Percentiles rank a stretch among this genome's conserved stretches.
These are phyloP conservation scores for Etheostoma cragini DNA, from an alignment of 2,113 vertebrate genomes.

Conservation along the genomic window DNA sequence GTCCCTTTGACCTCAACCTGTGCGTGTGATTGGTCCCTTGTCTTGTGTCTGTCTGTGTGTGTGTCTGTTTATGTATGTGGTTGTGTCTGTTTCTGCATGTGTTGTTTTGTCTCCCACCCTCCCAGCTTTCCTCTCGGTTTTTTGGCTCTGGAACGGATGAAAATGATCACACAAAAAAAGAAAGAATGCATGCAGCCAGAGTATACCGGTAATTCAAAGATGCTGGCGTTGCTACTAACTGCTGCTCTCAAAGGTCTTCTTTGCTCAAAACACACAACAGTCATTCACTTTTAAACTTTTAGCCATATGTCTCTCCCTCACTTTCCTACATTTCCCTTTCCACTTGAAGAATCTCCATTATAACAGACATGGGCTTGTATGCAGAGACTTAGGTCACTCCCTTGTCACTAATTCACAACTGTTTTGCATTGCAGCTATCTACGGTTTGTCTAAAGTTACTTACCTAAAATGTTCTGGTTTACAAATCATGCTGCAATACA, in stretches of 20 bases:
- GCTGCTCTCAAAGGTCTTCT: slow-evolving; percentile 42
- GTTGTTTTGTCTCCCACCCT: too few relatives aligned
- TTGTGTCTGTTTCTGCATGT: too few relatives aligned
- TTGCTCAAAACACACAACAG: slow-evolving; percentile 44
- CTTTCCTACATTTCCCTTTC: slow-evolving; percentile 29
- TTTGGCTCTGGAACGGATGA: too few relatives aligned
- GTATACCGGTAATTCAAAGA: slow-evolving; percentile 46
- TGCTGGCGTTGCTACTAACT: slow-evolving; percentile 40
- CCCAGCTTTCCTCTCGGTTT: too few relatives aligned
- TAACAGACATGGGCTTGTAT: slow-evolving; percentile 18
- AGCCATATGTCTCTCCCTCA: slow-evolving; percentile 49
- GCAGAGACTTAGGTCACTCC: not conserved
- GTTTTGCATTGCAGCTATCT: slow-evolving; percentile 3
- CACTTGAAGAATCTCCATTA: slow-evolving; percentile 21
- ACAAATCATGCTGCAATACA: slow-evolving; percentile 44
- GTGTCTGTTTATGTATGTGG: too few relatives aligned
- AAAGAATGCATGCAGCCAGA: slow-evolving; percentile 26
- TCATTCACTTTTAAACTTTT: slow-evolving; percentile 53
- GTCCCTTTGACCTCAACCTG: too few relatives aligned
- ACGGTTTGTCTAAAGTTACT: slow-evolving; percentile 42
- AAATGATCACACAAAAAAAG: too few relatives aligned
- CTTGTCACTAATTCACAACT: slow-evolving; percentile 19
- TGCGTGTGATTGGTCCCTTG: too few relatives aligned
- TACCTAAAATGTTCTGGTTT: slow-evolving; percentile 35
- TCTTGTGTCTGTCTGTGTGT: too few relatives aligned